These are phyloP conservation scores for Okamejei kenojei DNA, from an alignment of 2,797 vertebrate species.

Conservation along the genomic window DNA sequence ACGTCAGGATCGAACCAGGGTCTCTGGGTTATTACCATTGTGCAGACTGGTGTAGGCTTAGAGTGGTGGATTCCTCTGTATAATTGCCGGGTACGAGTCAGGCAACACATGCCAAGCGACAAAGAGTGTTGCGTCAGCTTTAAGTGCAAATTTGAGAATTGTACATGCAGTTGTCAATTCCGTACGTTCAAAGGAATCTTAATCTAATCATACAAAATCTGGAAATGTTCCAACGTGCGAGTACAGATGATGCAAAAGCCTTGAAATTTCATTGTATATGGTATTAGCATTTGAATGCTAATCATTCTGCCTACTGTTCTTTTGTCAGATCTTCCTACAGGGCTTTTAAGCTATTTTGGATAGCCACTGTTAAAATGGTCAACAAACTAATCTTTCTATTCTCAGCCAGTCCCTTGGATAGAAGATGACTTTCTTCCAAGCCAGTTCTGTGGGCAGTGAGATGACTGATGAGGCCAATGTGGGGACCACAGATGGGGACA, in stretches of 20 bases:
- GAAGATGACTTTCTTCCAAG: too few relatives aligned
- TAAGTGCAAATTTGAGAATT: neutral
- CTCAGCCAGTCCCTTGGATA: too few relatives aligned
- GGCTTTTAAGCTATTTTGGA: constrained; percentile 3
- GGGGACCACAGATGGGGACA: too few relatives aligned
- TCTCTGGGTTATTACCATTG: too few relatives aligned
- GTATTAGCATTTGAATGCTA: constrained; percentile 24
- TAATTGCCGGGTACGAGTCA: too few relatives aligned
- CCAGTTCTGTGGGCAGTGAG: too few relatives aligned
- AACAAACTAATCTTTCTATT: neutral
- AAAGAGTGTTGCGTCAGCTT: neutral
- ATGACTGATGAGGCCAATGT: too few relatives aligned
- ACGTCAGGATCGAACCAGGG: too few relatives aligned
- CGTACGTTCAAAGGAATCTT: neutral
- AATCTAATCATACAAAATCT: neutral
- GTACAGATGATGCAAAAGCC: neutral
- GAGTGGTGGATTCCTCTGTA: too few relatives aligned
- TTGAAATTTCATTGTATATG: constrained; percentile 2
- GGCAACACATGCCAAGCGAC: neutral
- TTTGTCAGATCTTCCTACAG: constrained; percentile 4
- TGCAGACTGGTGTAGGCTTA: too few relatives aligned
- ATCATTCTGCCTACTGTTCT: neutral
- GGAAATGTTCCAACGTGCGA: neutral
- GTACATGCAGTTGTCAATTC: neutral
- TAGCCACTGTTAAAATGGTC: neutral